phyloP scores from a whole-genome alignment of 2,888 invertebrate species.

The Amorpha juglandis region DNA sequence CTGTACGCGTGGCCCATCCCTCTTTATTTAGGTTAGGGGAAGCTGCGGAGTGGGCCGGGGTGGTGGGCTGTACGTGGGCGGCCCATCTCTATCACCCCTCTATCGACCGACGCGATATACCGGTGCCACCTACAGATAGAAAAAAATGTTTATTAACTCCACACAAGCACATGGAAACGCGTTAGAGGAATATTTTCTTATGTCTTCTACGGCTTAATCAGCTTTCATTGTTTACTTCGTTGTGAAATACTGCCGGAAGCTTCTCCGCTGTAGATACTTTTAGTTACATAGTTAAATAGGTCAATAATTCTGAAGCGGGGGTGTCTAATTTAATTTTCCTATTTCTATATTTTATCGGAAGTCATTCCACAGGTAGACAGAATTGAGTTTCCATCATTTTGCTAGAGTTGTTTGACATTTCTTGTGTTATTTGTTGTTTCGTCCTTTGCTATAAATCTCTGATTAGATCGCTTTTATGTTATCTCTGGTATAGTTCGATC shows the following conservation, averaged over 20 bases:
- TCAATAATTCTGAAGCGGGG: background rate
- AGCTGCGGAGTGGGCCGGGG: conserved; percentile 56
- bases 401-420: too few species aligned
- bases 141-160: conserved; percentile 48
- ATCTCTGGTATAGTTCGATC: too few species aligned
- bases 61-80: conserved; percentile 52
- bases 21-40: conserved; percentile 73
- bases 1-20: conserved; percentile 39
- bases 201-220: background rate
- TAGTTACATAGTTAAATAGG: background rate
- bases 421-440: too few species aligned
- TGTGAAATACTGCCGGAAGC: too few species aligned
- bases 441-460: too few species aligned
- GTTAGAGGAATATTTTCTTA: conserved; percentile 7
- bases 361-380: background rate
- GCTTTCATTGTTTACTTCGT: background rate
- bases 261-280: too few species aligned
- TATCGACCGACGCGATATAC: conserved; percentile 71
- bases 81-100: conserved; percentile 57
- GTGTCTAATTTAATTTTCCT: background rate
- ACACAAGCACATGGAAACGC: conserved; percentile 12
- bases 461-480: too few species aligned
- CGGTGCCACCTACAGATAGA: conserved; percentile 50
- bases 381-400: too few species aligned
- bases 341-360: background rate